Base-by-base conservation (phyloP, 1,140 invertebrate genomes). In the Drosophila orosa region DNA sequence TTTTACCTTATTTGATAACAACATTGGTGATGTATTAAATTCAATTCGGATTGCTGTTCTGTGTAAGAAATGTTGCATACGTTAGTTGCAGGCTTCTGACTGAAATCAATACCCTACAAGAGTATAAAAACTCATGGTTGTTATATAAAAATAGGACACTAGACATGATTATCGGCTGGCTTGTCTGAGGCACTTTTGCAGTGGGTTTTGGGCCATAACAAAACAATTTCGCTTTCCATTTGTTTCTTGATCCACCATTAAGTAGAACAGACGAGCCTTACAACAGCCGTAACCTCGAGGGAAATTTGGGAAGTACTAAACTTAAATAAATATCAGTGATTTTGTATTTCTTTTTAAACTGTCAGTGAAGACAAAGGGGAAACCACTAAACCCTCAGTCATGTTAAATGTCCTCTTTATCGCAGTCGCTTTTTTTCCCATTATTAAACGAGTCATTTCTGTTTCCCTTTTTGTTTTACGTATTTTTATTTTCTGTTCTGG, bases 221-320 rank as follows among this genome's bases (percentile, higher is more conserved):
- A 60, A 66, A 60, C 22, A 22, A 60, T 66, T 45, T 66, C 31
- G 13, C 17, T 66, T 40, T 17, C 15, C 15, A 17, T 47, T 10
- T n/a, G 24, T 31, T 45, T 31, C 24, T 33, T 56, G 60, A 62
- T 55, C 19, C 35, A 62, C 17, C 19, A 57, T 22, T 22, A 60
- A 42, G 22, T 37, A 24, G 25, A 39, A 55, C 33, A 62, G 48
- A 22, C 17, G 33, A 62, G 24, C 12, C 15, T 48, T 40, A 29
- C 27, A 66, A 47, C 31, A 37, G 13, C 9, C 25, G 15, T 8
- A 66, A 29, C 24, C 29, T 45, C 31, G 40, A 15, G 44, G 57
- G 63, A 61, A 66, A 66, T 27, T 33, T 31, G 31, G 25, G 13
- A 37, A 47, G n/a, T n/a, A 47, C 31, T 61, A 44, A 15, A 25